Percentiles rank a stretch among this genome's conserved stretches.
Evolutionary conservation across 2,797 vertebrate genomes (phyloP).

Genomic region (Craterocephalus amniculus): DNA sequence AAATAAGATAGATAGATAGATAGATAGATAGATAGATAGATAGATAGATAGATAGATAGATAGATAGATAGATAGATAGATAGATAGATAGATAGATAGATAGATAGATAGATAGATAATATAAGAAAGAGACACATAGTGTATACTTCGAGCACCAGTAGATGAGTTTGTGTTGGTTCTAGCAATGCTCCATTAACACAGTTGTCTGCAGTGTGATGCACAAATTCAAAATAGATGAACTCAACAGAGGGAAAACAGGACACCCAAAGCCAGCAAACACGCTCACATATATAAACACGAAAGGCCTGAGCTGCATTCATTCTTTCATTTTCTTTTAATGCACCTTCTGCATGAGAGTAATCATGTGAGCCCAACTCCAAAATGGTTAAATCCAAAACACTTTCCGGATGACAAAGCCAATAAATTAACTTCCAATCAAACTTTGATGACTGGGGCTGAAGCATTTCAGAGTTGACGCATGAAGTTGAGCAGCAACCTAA

Average conservation of each 20-base stretch:
- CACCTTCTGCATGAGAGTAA: conserved; percentile 14
- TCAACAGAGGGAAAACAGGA: conserved; percentile 26
- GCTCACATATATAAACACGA: neutral
- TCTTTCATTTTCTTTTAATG: conserved; percentile 22
- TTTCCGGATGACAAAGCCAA: conserved; percentile 10
- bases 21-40: too few species aligned
- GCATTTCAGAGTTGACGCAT: conserved; percentile 4
- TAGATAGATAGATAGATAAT: too few species aligned
- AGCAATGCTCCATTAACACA: neutral
- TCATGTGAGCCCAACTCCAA: conserved; percentile 11
- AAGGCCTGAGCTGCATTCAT: neutral
- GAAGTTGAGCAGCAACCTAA: neutral
- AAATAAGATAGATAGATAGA: too few species aligned
- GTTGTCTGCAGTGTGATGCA: conserved; percentile 25
- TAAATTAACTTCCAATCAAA: conserved; percentile 20
- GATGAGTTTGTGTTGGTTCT: neutral
- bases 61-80: too few species aligned
- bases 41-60: too few species aligned
- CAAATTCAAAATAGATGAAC: conserved; percentile 26
- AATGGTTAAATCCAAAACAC: conserved; percentile 23
- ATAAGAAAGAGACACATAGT: too few species aligned
- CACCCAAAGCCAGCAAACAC: neutral
- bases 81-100: too few species aligned
- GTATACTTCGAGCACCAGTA: conserved; percentile 1
- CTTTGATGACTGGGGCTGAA: neutral